A percentile compares a stretch with the other conserved stretches of the same genome.
Evolutionary conservation across 2,797 vertebrate species (phyloP).

Genomic region (Limosa lapponica): DNA sequence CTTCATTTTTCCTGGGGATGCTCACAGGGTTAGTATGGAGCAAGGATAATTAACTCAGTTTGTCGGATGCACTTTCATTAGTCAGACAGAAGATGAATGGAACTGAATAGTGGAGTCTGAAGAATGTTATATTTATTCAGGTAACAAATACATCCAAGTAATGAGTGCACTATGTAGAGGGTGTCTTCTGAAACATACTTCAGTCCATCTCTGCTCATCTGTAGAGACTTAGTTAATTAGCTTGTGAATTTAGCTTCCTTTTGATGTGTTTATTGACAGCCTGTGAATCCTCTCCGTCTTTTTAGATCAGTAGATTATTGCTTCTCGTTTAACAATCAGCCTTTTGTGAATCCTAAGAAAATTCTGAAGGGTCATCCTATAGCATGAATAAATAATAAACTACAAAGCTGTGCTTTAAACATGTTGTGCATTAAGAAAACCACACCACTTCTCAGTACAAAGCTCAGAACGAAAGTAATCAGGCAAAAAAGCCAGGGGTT

Average conservation of each 20-base stretch:
- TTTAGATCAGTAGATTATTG: background rate
- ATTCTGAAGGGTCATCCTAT: background rate
- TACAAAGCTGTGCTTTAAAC: background rate
- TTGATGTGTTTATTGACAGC: background rate
- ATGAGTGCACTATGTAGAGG: background rate
- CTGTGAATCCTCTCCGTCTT: background rate
- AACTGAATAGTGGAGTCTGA: background rate
- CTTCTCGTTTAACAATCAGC: background rate
- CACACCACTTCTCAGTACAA: background rate
- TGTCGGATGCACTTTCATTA: background rate
- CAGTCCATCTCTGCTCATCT: background rate
- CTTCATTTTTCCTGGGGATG: background rate
- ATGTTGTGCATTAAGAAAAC: background rate
- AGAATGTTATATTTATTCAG: background rate
- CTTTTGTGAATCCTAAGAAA: background rate
- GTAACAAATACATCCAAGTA: background rate
- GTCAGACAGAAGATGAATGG: background rate
- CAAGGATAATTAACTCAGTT: background rate
- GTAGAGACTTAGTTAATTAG: conserved; percentile 7
- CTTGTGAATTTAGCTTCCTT: background rate
- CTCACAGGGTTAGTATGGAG: background rate
- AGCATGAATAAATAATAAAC: background rate
- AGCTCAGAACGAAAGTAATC: background rate
- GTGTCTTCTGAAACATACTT: background rate
- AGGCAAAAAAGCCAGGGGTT: background rate